Conservation (phyloP, 1,140 invertebrate species). For the honey bee (Apis mellifera) region DNA sequence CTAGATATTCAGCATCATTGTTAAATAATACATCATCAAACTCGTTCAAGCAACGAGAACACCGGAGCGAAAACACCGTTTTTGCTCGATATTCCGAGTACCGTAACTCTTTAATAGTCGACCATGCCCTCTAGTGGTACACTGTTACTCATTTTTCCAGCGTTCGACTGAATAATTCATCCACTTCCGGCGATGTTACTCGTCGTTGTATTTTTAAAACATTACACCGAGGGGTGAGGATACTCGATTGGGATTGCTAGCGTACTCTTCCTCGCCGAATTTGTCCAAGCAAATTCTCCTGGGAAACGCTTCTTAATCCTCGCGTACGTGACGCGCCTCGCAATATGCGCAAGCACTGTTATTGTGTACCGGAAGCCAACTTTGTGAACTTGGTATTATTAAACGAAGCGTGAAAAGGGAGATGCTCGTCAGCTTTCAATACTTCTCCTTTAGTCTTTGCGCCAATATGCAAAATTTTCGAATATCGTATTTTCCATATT, state of each 20-base stretch:
- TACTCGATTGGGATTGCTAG: constrained; percentile 34
- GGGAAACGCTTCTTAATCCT: constrained; percentile 31
- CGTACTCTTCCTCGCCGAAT: not conserved
- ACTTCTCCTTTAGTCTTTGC: not conserved
- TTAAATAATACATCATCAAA: not conserved
- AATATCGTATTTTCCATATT: too few species aligned
- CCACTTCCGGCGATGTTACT: constrained; percentile 64
- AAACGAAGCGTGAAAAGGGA: constrained; percentile 15
- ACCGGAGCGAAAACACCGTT: too few species aligned
- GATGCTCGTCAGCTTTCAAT: not conserved
- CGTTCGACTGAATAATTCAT: constrained; percentile 69
- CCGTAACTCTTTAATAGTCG: not conserved
- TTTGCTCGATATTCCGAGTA: constrained; percentile 2
- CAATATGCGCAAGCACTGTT: not conserved
- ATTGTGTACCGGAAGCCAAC: not conserved
- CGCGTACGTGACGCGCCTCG: constrained; percentile 16
- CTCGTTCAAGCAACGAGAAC: too few species aligned
- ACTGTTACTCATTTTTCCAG: constrained; percentile 59
- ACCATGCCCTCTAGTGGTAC: too few species aligned
- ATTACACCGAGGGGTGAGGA: constrained; percentile 63
- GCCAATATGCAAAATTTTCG: too few species aligned
- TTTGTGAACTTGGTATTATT: not conserved
- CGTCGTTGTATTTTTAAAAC: constrained; percentile 69
- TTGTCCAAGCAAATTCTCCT: not conserved
- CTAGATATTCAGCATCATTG: not conserved